phyloP scores from a whole-genome alignment of 2,797 vertebrate genomes.

The Rhinoraja longicauda region DNA sequence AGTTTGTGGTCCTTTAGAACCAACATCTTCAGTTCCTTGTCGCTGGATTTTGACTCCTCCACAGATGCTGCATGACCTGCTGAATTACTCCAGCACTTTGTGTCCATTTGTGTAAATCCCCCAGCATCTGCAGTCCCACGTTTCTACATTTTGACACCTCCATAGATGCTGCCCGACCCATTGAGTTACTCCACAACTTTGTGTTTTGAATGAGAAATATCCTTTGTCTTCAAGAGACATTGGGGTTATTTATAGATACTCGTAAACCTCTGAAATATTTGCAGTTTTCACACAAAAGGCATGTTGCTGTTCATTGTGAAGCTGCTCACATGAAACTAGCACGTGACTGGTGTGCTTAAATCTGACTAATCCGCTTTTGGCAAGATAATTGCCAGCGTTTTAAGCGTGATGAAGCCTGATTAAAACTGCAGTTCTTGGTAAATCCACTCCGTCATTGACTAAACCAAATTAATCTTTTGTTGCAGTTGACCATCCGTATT shows the following conservation, averaged over 20 bases:
- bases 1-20: no score
- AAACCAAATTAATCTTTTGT: not conserved
- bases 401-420: slow-evolving; percentile 2
- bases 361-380: slow-evolving; percentile 30
- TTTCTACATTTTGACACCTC: no score
- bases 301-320: not conserved
- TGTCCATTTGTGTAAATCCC: no score
- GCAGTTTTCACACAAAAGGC: not conserved
- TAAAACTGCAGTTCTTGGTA: slow-evolving; percentile 13
- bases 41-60: no score
- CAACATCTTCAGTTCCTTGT: no score
- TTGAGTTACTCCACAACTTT: no score
- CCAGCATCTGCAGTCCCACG: no score
- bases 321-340: not conserved
- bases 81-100: no score
- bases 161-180: no score
- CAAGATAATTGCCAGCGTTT: not conserved
- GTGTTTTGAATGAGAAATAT: not conserved
- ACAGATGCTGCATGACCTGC: no score
- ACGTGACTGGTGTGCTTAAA: not conserved
- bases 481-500: not conserved
- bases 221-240: not conserved
- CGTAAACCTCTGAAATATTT: not conserved
- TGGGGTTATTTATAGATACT: not conserved
- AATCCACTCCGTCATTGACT: not conserved